These are phyloP conservation scores for Uropsilus gracilis DNA, from an alignment of 2,113 vertebrate species.

Conservation along the genomic window DNA sequence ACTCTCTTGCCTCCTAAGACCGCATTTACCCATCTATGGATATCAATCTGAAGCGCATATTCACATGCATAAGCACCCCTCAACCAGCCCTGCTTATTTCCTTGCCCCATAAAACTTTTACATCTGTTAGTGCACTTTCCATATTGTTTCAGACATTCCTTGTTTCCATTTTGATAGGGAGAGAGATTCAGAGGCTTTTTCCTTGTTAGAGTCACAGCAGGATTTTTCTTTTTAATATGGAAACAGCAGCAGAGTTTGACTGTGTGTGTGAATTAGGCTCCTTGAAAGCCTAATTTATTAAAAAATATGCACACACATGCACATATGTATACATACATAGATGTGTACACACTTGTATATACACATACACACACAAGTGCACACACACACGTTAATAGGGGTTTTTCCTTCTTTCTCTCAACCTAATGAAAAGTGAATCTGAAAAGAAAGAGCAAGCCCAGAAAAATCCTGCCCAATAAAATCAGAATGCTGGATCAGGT, in stretches of 20 bases:
- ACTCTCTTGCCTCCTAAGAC: background rate
- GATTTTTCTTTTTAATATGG: slow-evolving; percentile 48
- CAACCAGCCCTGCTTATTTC: background rate
- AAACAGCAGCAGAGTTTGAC: slow-evolving; percentile 69
- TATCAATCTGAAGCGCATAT: background rate
- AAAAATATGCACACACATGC: background rate
- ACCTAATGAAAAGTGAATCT: slow-evolving; percentile 62
- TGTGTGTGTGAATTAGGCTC: slow-evolving; percentile 68
- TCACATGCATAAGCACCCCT: background rate
- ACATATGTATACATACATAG: too few relatives aligned
- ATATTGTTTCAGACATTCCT: background rate
- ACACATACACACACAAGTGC: background rate
- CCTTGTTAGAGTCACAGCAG: slow-evolving; percentile 50
- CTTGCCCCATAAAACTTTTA: background rate
- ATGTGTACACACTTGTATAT: background rate
- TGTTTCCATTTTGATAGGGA: slow-evolving; percentile 29
- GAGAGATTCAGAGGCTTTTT: slow-evolving; percentile 47
- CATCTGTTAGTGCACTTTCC: background rate
- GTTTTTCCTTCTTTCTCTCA: slow-evolving; percentile 57
- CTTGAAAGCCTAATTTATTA: slow-evolving; percentile 78
- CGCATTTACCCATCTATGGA: background rate
- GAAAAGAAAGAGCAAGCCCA: slow-evolving; percentile 61
- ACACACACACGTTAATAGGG: background rate
- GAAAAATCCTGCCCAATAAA: slow-evolving; percentile 37
- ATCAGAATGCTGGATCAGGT: slow-evolving; percentile 52